Percentiles rank a stretch among this genome's conserved stretches.
These are phyloP conservation scores for Fregetta grallaria DNA, from an alignment of 2,113 vertebrate genomes.

Conservation along the genomic window DNA sequence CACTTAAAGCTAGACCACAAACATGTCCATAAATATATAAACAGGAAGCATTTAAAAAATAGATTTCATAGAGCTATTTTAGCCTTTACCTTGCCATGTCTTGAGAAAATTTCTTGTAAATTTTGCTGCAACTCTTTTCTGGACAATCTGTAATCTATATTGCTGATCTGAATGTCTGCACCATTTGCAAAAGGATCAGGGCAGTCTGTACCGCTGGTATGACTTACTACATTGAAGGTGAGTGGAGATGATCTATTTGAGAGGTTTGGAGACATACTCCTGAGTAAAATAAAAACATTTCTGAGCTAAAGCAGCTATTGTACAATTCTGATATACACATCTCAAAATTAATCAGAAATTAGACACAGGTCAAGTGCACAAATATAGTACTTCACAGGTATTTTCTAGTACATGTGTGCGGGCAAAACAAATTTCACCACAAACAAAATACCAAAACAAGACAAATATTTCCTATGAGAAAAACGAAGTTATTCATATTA, in stretches of 20 bases:
- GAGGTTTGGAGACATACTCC: constrained; percentile 86
- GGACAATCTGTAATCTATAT: constrained; percentile 93
- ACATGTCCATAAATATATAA: background rate
- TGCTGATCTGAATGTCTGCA: constrained; percentile 89
- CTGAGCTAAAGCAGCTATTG: background rate
- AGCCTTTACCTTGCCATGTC: constrained; percentile 85
- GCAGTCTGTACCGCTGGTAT: constrained; percentile 65
- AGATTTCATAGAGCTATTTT: background rate
- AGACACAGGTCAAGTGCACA: background rate
- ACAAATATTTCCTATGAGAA: background rate
- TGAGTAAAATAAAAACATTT: constrained; percentile 45
- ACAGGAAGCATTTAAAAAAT: background rate
- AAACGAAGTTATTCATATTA: background rate
- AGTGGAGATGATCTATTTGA: constrained; percentile 89
- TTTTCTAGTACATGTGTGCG: background rate
- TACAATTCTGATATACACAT: rapidly evolving
- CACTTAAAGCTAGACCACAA: background rate
- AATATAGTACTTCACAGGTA: background rate
- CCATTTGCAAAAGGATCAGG: constrained; percentile 88
- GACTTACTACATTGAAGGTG: constrained; percentile 64
- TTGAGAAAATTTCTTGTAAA: constrained; percentile 85
- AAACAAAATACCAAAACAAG: background rate
- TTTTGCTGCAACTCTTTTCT: constrained; percentile 92
- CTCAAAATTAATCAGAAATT: background rate
- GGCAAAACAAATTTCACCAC: background rate